These are phyloP conservation scores for Anhinga anhinga DNA, from an alignment of 2,113 vertebrate species.

Conservation along the genomic window DNA sequence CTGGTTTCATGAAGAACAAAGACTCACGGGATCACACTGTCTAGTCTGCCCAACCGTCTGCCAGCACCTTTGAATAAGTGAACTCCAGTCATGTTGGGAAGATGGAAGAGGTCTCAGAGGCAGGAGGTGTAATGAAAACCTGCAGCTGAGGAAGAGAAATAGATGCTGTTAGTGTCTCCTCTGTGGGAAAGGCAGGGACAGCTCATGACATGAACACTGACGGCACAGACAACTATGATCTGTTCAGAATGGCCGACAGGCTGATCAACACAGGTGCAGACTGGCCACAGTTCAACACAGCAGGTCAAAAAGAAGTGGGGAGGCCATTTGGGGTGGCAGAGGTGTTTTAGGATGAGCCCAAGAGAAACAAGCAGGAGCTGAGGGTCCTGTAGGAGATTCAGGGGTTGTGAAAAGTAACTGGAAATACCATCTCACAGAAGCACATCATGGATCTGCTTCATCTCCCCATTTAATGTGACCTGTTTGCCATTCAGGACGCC, in stretches of 20 bases:
- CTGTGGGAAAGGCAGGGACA: not conserved
- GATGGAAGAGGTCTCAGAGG: not conserved
- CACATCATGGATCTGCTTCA: not conserved
- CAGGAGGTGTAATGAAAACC: not conserved
- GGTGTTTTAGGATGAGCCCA: not conserved
- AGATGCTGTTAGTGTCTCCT: not conserved
- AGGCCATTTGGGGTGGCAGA: not conserved
- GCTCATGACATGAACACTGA: not conserved
- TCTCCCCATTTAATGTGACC: not conserved
- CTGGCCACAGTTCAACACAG: not conserved
- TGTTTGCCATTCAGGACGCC: not conserved
- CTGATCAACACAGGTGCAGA: not conserved
- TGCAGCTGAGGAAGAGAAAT: not conserved
- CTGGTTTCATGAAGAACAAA: constrained; percentile 3
- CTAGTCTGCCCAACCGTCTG: not conserved
- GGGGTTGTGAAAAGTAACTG: not conserved
- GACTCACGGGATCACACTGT: not conserved
- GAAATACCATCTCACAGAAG: not conserved
- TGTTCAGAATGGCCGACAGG: fast-evolving
- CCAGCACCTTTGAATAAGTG: not conserved
- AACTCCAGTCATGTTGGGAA: not conserved
- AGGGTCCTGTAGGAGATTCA: not conserved
- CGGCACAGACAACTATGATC: too few relatives aligned
- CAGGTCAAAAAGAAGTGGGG: not conserved
- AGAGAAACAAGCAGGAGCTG: not conserved